phyloP scores from a whole-genome alignment of 2,797 vertebrate genomes.

The Peromyscus attwateri region DNA sequence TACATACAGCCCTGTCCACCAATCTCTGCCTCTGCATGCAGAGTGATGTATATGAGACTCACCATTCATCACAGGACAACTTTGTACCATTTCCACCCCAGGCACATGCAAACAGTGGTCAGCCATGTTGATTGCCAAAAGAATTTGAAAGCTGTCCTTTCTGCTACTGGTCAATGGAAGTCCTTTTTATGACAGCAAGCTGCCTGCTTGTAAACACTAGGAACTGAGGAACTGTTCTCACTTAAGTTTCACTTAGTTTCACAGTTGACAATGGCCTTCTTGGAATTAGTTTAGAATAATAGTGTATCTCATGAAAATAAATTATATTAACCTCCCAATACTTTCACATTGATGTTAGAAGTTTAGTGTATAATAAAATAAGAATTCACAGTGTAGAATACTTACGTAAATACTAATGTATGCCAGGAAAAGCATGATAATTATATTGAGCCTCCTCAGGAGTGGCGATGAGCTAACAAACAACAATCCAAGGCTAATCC shows the following conservation, averaged over 20 bases:
- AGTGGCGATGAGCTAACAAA: background rate
- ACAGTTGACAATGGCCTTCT: background rate
- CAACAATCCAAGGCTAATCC: background rate
- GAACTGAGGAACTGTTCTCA: background rate
- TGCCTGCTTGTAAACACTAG: background rate
- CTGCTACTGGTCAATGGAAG: background rate
- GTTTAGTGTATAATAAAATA: background rate
- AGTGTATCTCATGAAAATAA: background rate
- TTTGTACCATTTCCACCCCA: background rate
- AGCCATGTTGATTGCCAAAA: background rate
- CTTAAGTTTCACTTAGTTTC: background rate
- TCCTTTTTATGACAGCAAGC: background rate
- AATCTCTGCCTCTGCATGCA: background rate
- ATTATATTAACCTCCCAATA: background rate
- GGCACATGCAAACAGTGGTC: background rate
- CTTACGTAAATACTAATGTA: too few species aligned
- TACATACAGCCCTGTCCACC: background rate
- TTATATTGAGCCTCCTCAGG: background rate
- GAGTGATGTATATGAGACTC: background rate
- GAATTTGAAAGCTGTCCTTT: background rate
- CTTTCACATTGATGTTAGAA: background rate
- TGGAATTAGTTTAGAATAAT: background rate
- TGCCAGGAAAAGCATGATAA: background rate
- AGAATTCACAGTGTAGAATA: background rate
- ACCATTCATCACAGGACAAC: background rate